These are phyloP conservation scores for Oreochromis grahami DNA, from an alignment of 2,797 vertebrate genomes.

Conservation along the genomic window DNA sequence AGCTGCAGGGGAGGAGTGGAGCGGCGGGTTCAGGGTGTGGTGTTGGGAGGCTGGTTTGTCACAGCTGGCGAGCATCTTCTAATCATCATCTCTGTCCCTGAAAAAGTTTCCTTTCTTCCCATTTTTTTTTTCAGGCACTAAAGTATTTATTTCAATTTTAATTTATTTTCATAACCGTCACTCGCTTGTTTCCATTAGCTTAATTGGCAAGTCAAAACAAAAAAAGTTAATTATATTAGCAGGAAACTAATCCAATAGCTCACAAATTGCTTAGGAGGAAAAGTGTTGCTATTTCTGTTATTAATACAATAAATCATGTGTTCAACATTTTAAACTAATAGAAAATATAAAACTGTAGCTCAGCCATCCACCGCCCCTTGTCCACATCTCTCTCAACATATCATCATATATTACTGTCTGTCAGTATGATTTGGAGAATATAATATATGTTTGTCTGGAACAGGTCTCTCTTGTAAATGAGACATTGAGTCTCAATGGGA, in stretches of 20 bases:
- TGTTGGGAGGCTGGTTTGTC: not conserved
- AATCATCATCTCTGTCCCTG: not conserved
- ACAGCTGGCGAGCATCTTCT: not conserved
- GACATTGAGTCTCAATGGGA: no score
- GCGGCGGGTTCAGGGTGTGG: not conserved
- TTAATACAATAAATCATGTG: conserved; percentile 4
- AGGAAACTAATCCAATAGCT: not conserved
- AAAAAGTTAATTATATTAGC: not conserved
- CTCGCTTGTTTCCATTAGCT: not conserved
- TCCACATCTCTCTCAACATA: not conserved
- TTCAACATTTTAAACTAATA: not conserved
- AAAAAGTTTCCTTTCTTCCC: not conserved
- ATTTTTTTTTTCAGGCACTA: not conserved
- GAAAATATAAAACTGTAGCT: not conserved
- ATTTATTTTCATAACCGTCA: not conserved
- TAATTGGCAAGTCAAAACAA: not conserved
- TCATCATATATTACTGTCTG: not conserved
- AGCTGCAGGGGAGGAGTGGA: not conserved
- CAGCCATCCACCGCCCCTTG: not conserved
- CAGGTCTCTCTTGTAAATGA: not conserved
- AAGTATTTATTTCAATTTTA: not conserved
- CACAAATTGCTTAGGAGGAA: not conserved
- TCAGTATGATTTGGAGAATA: not conserved
- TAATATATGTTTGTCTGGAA: not conserved
- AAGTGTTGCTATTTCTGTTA: not conserved